Conservation (phyloP, 1,140 invertebrate genomes). For the Heterodera schachtii region DNA sequence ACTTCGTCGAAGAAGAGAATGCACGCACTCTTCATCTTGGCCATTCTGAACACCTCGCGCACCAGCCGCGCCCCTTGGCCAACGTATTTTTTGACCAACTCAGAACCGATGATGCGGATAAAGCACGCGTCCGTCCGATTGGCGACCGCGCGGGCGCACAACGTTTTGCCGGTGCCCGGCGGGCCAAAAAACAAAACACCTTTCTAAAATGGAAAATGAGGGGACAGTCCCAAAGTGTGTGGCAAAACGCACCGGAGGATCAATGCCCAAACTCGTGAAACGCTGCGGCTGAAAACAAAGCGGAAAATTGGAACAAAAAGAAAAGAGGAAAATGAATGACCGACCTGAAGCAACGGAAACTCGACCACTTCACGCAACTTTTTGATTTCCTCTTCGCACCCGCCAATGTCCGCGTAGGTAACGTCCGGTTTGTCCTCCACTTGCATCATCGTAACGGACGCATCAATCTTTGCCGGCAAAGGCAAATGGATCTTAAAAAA, state of each 20-base stretch:
- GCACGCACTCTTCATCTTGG: slow-evolving; percentile 97
- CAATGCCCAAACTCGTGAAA: slow-evolving; percentile 97
- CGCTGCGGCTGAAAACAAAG: slow-evolving; percentile 82
- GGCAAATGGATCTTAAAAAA: slow-evolving; percentile 98
- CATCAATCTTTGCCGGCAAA: slow-evolving; percentile 97
- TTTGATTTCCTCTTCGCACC: slow-evolving; percentile 92
- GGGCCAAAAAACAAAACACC: slow-evolving; percentile 96
- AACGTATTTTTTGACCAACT: slow-evolving; percentile 96
- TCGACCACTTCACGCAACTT: slow-evolving; percentile 98
- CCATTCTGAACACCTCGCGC: slow-evolving; percentile 98
- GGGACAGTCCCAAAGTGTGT: background rate
- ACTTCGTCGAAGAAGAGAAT: slow-evolving; percentile 99
- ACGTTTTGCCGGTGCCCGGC: slow-evolving; percentile 93
- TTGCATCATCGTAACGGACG: slow-evolving; percentile 99
- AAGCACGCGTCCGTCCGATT: slow-evolving; percentile 99
- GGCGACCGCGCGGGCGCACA: slow-evolving; percentile 93
- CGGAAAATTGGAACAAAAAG: slow-evolving; percentile 36
- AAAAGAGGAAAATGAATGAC: slow-evolving; percentile 10
- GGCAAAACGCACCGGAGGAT: slow-evolving; percentile 75
- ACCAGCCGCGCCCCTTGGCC: slow-evolving; percentile 99
- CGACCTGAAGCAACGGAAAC: slow-evolving; percentile 91
- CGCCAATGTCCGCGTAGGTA: slow-evolving; percentile 96
- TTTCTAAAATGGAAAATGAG: slow-evolving; percentile 70
- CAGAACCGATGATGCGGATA: slow-evolving; percentile 96
- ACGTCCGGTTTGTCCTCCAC: slow-evolving; percentile 99